Evolutionary conservation across 2,888 invertebrate species (phyloP).

Genomic region (Bursaphelenchus okinawaensis): DNA sequence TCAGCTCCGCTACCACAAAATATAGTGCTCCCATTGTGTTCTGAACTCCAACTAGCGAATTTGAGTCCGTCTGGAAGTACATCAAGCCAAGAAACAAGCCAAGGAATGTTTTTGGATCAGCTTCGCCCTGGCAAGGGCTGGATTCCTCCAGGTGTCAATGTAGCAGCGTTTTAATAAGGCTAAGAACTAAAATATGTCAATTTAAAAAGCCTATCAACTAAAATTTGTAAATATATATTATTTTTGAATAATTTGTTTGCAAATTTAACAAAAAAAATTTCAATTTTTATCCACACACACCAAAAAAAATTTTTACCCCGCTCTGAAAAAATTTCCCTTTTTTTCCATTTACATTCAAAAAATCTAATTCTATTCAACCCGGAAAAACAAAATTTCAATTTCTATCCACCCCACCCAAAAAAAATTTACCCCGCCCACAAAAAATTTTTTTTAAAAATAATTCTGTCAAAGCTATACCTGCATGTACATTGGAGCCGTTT

Average conservation of each 20-base stretch:
- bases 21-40: slow-evolving; percentile 88
- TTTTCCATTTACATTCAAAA: background rate
- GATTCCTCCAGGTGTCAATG: slow-evolving; percentile 55
- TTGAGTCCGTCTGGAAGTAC: slow-evolving; percentile 64
- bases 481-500: slow-evolving; percentile 4
- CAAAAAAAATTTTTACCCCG: background rate
- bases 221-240: too few species aligned
- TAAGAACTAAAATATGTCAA: slow-evolving; percentile 18
- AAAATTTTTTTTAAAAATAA: background rate
- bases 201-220: background rate
- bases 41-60: slow-evolving; percentile 75
- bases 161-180: slow-evolving; percentile 35
- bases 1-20: slow-evolving; percentile 67
- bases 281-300: background rate
- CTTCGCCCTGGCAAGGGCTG: slow-evolving; percentile 48
- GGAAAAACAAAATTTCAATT: background rate
- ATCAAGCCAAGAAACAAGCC: slow-evolving; percentile 72
- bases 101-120: slow-evolving; percentile 53
- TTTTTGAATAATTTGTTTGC: too few species aligned
- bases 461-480: slow-evolving; percentile 3
- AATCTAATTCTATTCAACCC: too few species aligned
- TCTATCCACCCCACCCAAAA: background rate
- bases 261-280: background rate
- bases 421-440: background rate
- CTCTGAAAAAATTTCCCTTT: background rate